phyloP scores from a whole-genome alignment of 2,888 invertebrate species.

The Oegoconia quadripuncta region DNA sequence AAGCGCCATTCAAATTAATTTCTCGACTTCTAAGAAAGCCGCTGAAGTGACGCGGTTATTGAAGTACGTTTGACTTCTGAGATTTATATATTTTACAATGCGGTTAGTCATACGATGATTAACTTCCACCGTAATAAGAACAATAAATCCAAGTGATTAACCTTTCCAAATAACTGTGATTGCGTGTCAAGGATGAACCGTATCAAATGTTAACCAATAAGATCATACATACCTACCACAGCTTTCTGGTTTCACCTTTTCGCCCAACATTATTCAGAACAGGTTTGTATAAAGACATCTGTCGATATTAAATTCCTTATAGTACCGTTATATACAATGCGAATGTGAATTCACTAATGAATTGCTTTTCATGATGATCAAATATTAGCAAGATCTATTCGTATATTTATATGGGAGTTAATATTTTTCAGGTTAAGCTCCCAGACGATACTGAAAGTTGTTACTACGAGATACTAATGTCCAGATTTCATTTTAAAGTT shows the following conservation, averaged over 20 bases:
- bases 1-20: too few relatives aligned
- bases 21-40: too few relatives aligned
- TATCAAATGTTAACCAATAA: slow-evolving; percentile 12
- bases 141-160: slow-evolving; percentile 13
- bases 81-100: too few relatives aligned
- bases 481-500: too few relatives aligned
- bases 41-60: too few relatives aligned
- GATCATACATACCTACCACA: not conserved
- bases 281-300: slow-evolving; percentile 18
- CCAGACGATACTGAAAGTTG: too few relatives aligned
- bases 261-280: slow-evolving; percentile 8
- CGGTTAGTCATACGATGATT: not conserved
- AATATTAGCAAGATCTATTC: not conserved
- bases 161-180: slow-evolving; percentile 15
- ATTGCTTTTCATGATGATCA: slow-evolving; percentile 6
- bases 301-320: slow-evolving; percentile 14
- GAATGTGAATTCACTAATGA: not conserved
- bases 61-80: not conserved
- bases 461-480: too few relatives aligned
- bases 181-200: slow-evolving; percentile 31
- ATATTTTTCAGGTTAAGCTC: too few relatives aligned
- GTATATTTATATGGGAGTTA: too few relatives aligned
- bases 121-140: slow-evolving; percentile 1
- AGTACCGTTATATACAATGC: slow-evolving; percentile 3
- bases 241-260: slow-evolving; percentile 1